Base-by-base conservation (phyloP, 2,888 invertebrate species). In the Pharmacophagus antenor region DNA sequence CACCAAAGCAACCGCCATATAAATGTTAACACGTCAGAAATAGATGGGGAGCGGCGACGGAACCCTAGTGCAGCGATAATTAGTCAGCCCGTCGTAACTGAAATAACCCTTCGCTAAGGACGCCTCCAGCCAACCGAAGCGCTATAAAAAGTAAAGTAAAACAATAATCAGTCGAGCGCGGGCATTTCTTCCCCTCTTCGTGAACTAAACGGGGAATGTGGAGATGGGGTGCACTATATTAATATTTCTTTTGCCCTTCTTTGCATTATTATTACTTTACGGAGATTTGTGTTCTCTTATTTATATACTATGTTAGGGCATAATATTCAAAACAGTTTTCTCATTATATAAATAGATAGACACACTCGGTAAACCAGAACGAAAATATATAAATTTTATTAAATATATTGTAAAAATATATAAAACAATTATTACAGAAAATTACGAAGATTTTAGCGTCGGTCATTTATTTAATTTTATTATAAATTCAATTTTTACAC, bases 81-180 rank as follows among this genome's bases (percentile, higher is more conserved):
- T 61, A 61, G 61, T 56, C 63, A 48, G 59, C 55, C 54, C 52
- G 57, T 57, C 58, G 58, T 52, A 55, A 59, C 61, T 53, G 57
- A 65, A 56, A 61, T 58, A 59, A 59, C 58, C 63, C 61, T 61
- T 61, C 52, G 56, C 51, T 60, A 51, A 52, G 54, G 51, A 56
- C 51, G 56, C 47, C 51, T 55, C 56, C 57, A 46, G 49, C 62
- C 60, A 51, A 61, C 59, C 61, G 63, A 51, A 37, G 61, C 41
- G 74, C 77, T 73, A 80, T 85, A 84, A 85, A 85, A 84, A 82
- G 77, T 82, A 74, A 79, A 83, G 73, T 86, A 80, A 84, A 85
- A 85, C 84, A 85, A 84, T 84, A 83, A 82, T 82, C 83, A 83
- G 73, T 76, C 68, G 70, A 79, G 75, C 80, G 75, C 63, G 73